Evolutionary conservation across 2,888 invertebrate species (phyloP).

Genomic region (Pyrochroa serraticornis): DNA sequence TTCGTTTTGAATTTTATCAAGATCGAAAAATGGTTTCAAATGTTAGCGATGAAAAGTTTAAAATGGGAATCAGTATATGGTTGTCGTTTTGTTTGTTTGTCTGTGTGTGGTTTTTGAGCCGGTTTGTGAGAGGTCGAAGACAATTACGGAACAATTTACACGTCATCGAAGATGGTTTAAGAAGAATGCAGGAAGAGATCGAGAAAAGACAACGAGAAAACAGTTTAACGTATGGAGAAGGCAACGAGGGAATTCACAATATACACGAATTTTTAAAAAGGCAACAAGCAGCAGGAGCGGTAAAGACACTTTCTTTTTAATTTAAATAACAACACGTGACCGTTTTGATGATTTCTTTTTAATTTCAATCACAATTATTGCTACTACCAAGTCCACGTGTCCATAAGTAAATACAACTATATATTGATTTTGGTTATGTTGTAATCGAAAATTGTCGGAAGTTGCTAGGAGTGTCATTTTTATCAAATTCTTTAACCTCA

Average conservation of each 20-base stretch:
- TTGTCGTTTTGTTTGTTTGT: constrained; percentile 46
- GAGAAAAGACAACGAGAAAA: constrained; percentile 43
- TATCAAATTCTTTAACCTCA: neutral
- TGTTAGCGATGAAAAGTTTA: constrained; percentile 22
- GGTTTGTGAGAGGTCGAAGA: constrained; percentile 47
- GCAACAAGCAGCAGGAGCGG: constrained; percentile 12
- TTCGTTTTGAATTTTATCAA: neutral
- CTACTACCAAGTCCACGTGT: neutral
- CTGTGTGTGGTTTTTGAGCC: constrained; percentile 49
- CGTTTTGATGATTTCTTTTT: too few relatives aligned
- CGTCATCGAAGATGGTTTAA: constrained; percentile 53
- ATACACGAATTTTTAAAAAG: constrained; percentile 33
- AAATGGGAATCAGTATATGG: constrained; percentile 43
- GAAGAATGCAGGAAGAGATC: constrained; percentile 49
- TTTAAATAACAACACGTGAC: neutral
- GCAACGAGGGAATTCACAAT: constrained; percentile 33
- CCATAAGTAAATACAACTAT: neutral
- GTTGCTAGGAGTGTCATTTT: neutral
- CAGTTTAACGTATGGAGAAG: constrained; percentile 36
- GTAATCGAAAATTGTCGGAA: neutral
- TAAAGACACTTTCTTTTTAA: constrained; percentile 3
- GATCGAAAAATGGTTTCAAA: too few relatives aligned
- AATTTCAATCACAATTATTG: neutral
- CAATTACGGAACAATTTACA: constrained; percentile 51
- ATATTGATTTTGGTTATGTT: neutral